Evolutionary conservation across 2,888 invertebrate genomes (phyloP).

Genomic region (Caenorhabditis afra): DNA sequence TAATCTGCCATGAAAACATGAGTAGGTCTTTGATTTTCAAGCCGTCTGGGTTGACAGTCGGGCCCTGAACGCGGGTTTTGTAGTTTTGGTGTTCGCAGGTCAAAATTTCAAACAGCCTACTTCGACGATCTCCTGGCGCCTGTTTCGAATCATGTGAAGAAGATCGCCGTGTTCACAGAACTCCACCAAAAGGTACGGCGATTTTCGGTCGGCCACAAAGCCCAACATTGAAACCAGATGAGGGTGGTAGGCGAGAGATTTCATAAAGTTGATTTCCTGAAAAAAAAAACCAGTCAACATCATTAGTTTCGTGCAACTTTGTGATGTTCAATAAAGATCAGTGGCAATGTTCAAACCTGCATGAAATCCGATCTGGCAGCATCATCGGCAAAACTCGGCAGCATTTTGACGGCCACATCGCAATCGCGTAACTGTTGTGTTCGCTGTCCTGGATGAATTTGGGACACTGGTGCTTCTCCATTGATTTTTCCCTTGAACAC

Average conservation of each 20-base stretch:
- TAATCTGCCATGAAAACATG: constrained; percentile 77
- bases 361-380: constrained; percentile 74
- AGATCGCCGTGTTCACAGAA: constrained; percentile 75
- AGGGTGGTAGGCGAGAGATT: constrained; percentile 75
- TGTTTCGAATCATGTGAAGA: constrained; percentile 71
- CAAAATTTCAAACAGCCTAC: constrained; percentile 13
- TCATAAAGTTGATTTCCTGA: constrained; percentile 78
- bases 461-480: constrained; percentile 72
- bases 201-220: constrained; percentile 71
- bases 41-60: constrained; percentile 52
- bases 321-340: not conserved
- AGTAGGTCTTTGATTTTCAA: constrained; percentile 73
- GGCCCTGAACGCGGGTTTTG: constrained; percentile 38
- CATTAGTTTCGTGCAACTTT: not conserved
- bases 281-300: constrained; percentile 7
- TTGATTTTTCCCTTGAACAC: constrained; percentile 74
- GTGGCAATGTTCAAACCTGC: constrained; percentile 58
- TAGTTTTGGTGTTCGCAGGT: constrained; percentile 2
- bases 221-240: constrained; percentile 77
- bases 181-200: constrained; percentile 73
- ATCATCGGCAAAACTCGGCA: constrained; percentile 77
- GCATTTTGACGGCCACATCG: constrained; percentile 75
- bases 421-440: constrained; percentile 66
- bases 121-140: constrained; percentile 63
- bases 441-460: constrained; percentile 64